Percentiles rank a stretch among this genome's conserved stretches.
Conservation (phyloP, 2,113 vertebrate genomes). For the Eleginops maclovinus region DNA sequence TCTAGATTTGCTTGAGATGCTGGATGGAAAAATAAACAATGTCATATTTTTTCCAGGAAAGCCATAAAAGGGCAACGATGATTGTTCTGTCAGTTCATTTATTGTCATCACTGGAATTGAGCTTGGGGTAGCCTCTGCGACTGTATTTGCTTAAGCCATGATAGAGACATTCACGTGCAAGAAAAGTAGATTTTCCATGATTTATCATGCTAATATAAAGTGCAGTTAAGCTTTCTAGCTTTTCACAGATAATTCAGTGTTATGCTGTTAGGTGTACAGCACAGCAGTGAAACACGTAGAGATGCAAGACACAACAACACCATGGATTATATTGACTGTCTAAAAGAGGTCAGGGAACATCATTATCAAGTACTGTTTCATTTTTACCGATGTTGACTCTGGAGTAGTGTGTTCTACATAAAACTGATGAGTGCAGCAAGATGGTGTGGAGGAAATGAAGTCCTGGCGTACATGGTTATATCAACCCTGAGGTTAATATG, state of each 20-base stretch:
- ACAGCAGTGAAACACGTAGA: not conserved
- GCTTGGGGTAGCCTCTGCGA: conserved; percentile 8
- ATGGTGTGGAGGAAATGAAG: conserved; percentile 74
- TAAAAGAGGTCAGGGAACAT: conserved; percentile 75
- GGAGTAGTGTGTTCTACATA: conserved; percentile 68
- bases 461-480: conserved; percentile 68
- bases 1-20: conserved; percentile 57
- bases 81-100: conserved; percentile 56
- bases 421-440: conserved; percentile 79
- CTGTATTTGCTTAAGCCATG: not conserved
- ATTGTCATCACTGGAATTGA: conserved; percentile 44
- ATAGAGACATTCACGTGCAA: not conserved
- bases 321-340: conserved; percentile 57
- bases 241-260: not conserved
- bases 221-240: not conserved
- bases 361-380: conserved; percentile 66
- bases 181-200: conserved; percentile 12
- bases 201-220: conserved; percentile 5
- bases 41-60: conserved; percentile 52
- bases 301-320: conserved; percentile 46
- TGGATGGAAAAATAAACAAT: conserved; percentile 75
- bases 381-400: conserved; percentile 68
- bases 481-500: conserved; percentile 75
- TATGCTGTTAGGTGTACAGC: not conserved
- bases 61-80: conserved; percentile 53